A percentile compares a stretch with the other conserved stretches of the same genome.
phyloP scores from a whole-genome alignment of 2,888 invertebrate genomes.

The Sesamia inferens region DNA sequence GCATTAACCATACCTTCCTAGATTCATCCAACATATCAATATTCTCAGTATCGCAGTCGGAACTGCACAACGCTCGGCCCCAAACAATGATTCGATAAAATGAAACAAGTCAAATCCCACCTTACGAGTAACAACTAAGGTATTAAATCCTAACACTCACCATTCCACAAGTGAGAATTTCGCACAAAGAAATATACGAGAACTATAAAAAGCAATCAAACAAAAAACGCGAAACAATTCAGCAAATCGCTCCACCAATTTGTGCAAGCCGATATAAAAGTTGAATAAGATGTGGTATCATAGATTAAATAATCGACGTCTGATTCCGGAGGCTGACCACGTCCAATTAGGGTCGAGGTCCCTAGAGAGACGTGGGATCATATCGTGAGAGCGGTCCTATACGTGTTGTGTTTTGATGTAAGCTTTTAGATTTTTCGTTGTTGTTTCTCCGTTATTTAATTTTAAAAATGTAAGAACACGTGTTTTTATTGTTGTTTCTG shows the following conservation, averaged over 20 bases:
- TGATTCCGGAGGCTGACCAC: conserved; percentile 82
- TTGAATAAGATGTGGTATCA: conserved; percentile 72
- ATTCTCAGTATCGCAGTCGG: background rate
- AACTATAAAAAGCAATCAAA: conserved; percentile 20
- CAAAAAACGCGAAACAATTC: conserved; percentile 53
- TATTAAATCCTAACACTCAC: background rate
- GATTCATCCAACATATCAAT: background rate
- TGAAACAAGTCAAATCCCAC: background rate
- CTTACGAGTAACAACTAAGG: background rate
- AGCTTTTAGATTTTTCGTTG: conserved; percentile 59
- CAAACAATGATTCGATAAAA: background rate
- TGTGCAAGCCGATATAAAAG: conserved; percentile 63
- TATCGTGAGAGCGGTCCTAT: conserved; percentile 68
- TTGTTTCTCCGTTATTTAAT: conserved; percentile 54
- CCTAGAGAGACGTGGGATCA: conserved; percentile 77
- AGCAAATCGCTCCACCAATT: conserved; percentile 57
- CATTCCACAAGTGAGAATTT: conserved; percentile 7
- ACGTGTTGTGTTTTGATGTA: conserved; percentile 59
- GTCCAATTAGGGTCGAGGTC: conserved; percentile 84
- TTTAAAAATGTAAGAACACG: conserved; percentile 40
- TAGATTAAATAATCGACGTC: conserved; percentile 83
- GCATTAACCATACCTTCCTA: background rate
- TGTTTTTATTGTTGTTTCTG: conserved; percentile 17
- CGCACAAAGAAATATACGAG: background rate
- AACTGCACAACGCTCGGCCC: background rate